Evolutionary conservation across 2,797 vertebrate genomes (phyloP).

Genomic region (Phrynocephalus vlangalii): DNA sequence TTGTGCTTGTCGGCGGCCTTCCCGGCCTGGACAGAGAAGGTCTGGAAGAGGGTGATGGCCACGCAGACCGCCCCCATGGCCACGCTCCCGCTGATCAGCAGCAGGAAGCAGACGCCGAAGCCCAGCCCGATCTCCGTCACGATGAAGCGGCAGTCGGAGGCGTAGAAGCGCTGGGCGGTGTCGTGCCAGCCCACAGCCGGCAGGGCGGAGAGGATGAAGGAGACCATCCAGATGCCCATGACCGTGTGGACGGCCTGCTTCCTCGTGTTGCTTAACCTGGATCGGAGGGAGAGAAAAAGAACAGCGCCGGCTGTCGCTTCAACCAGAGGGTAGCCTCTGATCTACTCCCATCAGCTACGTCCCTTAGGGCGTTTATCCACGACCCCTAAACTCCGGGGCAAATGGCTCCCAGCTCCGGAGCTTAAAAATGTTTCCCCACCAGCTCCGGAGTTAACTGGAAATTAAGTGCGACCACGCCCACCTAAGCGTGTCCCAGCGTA

Average conservation of each 20-base stretch:
- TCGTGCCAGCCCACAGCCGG: conserved; percentile 95
- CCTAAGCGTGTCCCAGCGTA: too few species aligned
- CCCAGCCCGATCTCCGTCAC: conserved; percentile 94
- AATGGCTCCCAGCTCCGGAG: too few species aligned
- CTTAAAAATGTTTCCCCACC: too few species aligned
- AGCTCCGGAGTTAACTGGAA: too few species aligned
- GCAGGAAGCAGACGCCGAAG: conserved; percentile 93
- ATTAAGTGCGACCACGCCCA: too few species aligned
- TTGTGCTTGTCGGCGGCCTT: conserved; percentile 83
- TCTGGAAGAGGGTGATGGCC: conserved; percentile 92
- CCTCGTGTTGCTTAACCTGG: conserved; percentile 92
- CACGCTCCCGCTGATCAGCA: conserved; percentile 90
- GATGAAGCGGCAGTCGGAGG: conserved; percentile 91
- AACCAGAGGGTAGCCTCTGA: too few species aligned
- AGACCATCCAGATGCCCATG: conserved; percentile 98
- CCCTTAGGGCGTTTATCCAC: too few species aligned
- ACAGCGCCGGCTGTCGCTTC: too few species aligned
- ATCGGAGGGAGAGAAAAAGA: neutral
- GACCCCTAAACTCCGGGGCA: too few species aligned
- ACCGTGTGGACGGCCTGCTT: conserved; percentile 95
- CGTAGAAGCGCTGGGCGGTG: conserved; percentile 90
- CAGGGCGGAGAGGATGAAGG: conserved; percentile 92
- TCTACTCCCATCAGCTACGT: too few species aligned
- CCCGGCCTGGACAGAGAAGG: conserved; percentile 85
- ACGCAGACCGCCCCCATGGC: conserved; percentile 90